Base-by-base conservation (phyloP, 2,113 vertebrate genomes). In the Coturnix japonica region DNA sequence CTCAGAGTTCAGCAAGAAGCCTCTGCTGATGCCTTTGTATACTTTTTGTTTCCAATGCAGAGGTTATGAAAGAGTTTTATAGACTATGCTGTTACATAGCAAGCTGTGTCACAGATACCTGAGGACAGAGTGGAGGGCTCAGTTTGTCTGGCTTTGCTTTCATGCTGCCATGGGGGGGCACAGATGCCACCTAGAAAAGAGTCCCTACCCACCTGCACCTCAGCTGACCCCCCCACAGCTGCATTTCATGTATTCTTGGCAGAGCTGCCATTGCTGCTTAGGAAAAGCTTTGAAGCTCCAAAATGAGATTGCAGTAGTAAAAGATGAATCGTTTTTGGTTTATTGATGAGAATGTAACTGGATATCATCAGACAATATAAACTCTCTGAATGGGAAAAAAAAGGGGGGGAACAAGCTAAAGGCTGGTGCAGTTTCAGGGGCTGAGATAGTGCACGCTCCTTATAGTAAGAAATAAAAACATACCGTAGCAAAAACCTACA, bases 61-160 rank as follows among this genome's bases (percentile, higher is more conserved):
- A 72, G 6, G 69, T 53, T 85, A 72, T 0, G 11, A 61, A 65
- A 44, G 51, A 61, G 28, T 63, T 85, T 63, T 23, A 33, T 3
- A 13, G 1, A 1, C 19, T 1, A 1, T 54, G 69, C n/a, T 81
- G 43, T 53, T 20, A 9, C 8, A 6, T 3, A 39, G 41, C 3
- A 11, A 75, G 57, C 26, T 88, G 53, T 31, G 47, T 28, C 1
- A 3, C 73, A 86, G 46, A 28, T 9, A 47, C 7, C 72, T 7
- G 5, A 69, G 43, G n/a, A 57, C 5, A 21, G 28, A 86, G n/a
- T 0, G 26, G 7, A 9, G 23, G 4, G 3, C 3, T 84, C 18
- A 3, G 11, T 1, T 44, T 78, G 35, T 33, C 43, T 35, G 11
- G 31, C 51, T 80, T 57, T 56, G 53, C 22, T 89, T 47, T 84